Conservation (phyloP, 2,113 vertebrate genomes). For the Amblyopsis rosae region DNA sequence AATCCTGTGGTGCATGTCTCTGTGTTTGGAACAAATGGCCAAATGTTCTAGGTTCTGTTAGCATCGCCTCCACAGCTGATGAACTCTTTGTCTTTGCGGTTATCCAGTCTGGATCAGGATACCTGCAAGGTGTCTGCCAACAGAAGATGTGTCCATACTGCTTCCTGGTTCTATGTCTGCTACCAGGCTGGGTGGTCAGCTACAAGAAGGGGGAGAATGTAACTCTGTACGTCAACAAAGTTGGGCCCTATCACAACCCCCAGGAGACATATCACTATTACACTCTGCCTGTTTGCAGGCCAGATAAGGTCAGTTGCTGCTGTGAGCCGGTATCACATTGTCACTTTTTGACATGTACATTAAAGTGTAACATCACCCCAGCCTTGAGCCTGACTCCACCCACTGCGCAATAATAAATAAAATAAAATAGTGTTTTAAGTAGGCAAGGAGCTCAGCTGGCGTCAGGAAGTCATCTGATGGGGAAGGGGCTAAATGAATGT, state of each 20-base stretch:
- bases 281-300: constrained; percentile 88
- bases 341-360: background rate
- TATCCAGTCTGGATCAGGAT: constrained; percentile 46
- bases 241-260: constrained; percentile 92
- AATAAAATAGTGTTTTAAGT: too few relatives aligned
- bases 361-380: too few relatives aligned
- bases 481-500: too few relatives aligned
- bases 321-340: background rate
- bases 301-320: constrained; percentile 78
- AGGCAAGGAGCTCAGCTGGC: too few relatives aligned
- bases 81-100: constrained; percentile 27
- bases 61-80: constrained; percentile 20
- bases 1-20: background rate
- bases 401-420: too few relatives aligned
- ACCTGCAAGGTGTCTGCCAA: constrained; percentile 38
- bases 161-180: constrained; percentile 68
- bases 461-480: too few relatives aligned
- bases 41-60: background rate
- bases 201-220: constrained; percentile 84
- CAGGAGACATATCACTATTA: constrained; percentile 95
- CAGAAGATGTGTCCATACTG: constrained; percentile 51
- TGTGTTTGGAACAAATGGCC: too few relatives aligned
- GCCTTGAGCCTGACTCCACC: too few relatives aligned
- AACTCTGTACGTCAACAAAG: constrained; percentile 90
- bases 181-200: constrained; percentile 68